Conservation (phyloP, 2,113 vertebrate genomes). For the Channa maculata region DNA sequence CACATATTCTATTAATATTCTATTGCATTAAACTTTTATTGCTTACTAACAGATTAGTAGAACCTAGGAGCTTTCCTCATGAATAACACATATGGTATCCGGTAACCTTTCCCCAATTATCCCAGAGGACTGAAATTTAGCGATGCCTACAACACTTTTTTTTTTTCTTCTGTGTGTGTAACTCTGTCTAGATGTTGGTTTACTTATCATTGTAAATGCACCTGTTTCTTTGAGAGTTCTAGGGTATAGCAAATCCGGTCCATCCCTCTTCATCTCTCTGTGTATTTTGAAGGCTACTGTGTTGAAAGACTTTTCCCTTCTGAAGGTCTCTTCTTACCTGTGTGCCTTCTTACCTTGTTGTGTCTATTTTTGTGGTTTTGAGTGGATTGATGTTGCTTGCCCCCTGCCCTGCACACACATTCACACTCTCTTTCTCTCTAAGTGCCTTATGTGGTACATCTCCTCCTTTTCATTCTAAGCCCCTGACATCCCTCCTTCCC, state of each 20-base stretch:
- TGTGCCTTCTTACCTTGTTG: constrained; percentile 15
- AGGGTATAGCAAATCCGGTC: neutral
- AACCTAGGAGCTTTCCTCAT: constrained; percentile 36
- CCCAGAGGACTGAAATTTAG: constrained; percentile 27
- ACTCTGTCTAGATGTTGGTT: neutral
- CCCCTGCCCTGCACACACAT: neutral
- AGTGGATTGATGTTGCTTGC: constrained; percentile 10
- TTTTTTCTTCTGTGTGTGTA: neutral
- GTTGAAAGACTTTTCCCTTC: constrained; percentile 9
- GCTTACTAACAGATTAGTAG: constrained; percentile 35
- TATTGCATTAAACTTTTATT: constrained; percentile 48
- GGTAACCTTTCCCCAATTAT: constrained; percentile 42
- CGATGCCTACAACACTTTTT: neutral
- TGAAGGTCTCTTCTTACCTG: constrained; percentile 17
- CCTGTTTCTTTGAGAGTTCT: neutral
- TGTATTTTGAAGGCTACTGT: constrained; percentile 1
- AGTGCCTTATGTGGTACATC: constrained; percentile 47
- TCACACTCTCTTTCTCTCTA: constrained; percentile 26
- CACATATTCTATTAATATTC: constrained; percentile 47
- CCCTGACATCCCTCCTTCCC: constrained; percentile 41
- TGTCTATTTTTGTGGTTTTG: constrained; percentile 29
- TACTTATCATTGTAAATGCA: neutral
- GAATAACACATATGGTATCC: constrained; percentile 50
- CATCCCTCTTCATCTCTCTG: neutral
- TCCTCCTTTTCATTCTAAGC: constrained; percentile 44